These are phyloP conservation scores for Camponotus vicinus DNA, from an alignment of 1,140 invertebrate genomes.

Conservation along the genomic window DNA sequence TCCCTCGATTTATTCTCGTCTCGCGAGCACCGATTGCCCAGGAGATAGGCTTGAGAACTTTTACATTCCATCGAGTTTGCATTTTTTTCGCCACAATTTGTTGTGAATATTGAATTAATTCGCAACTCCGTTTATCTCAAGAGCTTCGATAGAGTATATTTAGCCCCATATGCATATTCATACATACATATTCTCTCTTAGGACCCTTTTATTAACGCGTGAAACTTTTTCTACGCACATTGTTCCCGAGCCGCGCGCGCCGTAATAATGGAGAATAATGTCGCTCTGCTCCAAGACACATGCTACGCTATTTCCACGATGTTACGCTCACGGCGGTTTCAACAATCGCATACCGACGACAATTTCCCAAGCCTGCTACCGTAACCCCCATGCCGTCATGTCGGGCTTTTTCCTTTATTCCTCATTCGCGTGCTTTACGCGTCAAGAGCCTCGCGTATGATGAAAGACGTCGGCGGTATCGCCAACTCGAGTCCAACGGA, in stretches of 20 bases:
- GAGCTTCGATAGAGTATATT: neutral
- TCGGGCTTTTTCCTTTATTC: conserved; percentile 44
- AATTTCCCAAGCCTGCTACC: conserved; percentile 65
- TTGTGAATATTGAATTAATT: conserved; percentile 2
- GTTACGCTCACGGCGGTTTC: conserved; percentile 32
- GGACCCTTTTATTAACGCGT: neutral
- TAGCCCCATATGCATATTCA: neutral
- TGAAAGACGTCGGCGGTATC: conserved; percentile 63
- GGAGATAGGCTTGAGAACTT: neutral
- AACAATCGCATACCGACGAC: conserved; percentile 37
- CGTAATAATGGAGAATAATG: conserved; percentile 45
- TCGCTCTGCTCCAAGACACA: conserved; percentile 33
- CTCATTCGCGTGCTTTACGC: conserved; percentile 32
- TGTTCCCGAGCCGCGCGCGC: conserved; percentile 6
- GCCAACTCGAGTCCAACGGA: conserved; percentile 4
- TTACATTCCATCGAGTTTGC: neutral
- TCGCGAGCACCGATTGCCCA: neutral
- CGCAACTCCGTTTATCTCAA: neutral
- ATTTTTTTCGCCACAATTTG: neutral
- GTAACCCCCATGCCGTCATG: conserved; percentile 48
- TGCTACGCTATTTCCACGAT: conserved; percentile 43
- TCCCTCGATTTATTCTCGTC: conserved; percentile 17
- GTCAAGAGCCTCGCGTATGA: conserved; percentile 35
- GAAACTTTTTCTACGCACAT: conserved; percentile 49
- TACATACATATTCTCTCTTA: neutral